Conservation (phyloP, 2,888 invertebrate species). For the Spatulosminthurus flaviceps region DNA sequence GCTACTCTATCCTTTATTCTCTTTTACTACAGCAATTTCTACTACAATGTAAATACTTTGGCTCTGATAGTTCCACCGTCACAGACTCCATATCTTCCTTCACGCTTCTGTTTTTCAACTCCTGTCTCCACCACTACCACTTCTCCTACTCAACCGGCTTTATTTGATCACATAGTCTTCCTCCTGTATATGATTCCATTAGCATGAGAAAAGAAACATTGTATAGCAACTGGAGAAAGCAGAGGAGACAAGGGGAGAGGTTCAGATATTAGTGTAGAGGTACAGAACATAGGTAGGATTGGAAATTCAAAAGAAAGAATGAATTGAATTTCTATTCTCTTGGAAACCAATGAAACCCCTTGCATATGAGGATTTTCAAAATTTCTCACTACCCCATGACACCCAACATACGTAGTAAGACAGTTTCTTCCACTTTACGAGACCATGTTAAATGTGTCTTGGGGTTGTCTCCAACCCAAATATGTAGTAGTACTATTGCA, state of each 20-base stretch:
- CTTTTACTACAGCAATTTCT: not conserved
- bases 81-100: not conserved
- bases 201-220: too few species aligned
- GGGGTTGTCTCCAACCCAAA: too few species aligned
- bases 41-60: not conserved
- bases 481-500: too few species aligned
- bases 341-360: not conserved
- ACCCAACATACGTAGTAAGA: not conserved
- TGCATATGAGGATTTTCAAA: not conserved
- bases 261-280: not conserved
- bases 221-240: not conserved
- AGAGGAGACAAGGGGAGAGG: not conserved
- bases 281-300: not conserved
- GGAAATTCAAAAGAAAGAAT: constrained; percentile 28
- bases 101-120: not conserved
- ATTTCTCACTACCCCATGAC: not conserved
- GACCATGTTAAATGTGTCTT: not conserved
- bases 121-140: not conserved
- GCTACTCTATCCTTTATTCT: not conserved
- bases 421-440: not conserved
- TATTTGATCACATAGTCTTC: not conserved
- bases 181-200: too few species aligned
- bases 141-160: not conserved
- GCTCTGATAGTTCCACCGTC: not conserved
- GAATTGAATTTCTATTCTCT: constrained; percentile 25